Conservation (phyloP, 2,888 invertebrate species). For the Drosophila subsilvestris region DNA sequence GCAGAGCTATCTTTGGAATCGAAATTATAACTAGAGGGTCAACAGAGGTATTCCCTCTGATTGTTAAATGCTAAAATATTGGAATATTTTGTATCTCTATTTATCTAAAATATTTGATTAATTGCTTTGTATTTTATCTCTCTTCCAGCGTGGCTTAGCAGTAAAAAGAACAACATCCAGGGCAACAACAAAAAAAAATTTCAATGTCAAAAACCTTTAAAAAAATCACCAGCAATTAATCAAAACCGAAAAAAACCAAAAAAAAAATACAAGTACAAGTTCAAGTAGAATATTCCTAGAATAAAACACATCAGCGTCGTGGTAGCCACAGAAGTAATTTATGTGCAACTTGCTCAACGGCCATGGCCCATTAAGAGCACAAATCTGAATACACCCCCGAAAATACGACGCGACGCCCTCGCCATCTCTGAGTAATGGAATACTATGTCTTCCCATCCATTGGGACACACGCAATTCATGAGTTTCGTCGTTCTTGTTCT, state of each 20-base stretch:
- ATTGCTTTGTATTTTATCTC: too few relatives aligned
- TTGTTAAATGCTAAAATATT: too few relatives aligned
- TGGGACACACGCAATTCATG: constrained; percentile 46
- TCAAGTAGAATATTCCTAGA: constrained; percentile 7
- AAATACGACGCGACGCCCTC: constrained; percentile 21
- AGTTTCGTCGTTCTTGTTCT: constrained; percentile 44
- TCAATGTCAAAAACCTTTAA: background rate
- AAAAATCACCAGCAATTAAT: constrained; percentile 22
- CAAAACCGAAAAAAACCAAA: constrained; percentile 7
- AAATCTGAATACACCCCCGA: constrained; percentile 36
- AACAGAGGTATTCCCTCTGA: background rate
- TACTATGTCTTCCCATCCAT: constrained; percentile 27
- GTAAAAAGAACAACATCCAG: background rate
- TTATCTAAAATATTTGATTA: too few relatives aligned
- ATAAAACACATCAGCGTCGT: background rate
- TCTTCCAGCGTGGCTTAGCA: background rate
- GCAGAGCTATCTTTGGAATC: background rate
- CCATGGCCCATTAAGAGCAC: constrained; percentile 39
- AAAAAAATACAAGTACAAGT: background rate
- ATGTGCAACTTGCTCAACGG: constrained; percentile 16
- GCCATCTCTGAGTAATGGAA: constrained; percentile 31
- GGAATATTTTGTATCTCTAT: too few relatives aligned
- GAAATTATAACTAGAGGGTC: background rate
- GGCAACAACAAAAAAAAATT: background rate
- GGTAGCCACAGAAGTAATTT: constrained; percentile 25